Evolutionary conservation across 2,888 invertebrate species (phyloP).

Genomic region (Bugula neritina): DNA sequence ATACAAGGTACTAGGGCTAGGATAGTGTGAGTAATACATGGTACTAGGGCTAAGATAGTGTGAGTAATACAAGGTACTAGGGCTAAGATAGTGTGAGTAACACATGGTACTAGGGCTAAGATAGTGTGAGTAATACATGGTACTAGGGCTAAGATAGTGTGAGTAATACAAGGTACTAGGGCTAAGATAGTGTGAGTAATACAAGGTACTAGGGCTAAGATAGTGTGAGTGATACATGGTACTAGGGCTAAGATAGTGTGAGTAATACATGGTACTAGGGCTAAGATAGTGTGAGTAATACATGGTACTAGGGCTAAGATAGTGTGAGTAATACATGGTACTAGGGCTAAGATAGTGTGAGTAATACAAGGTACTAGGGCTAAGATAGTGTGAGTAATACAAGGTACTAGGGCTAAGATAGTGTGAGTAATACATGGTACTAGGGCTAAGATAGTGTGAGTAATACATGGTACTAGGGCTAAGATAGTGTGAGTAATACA

Average conservation of each 20-base stretch:
- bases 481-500: conserved; percentile 57
- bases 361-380: conserved; percentile 56
- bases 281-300: conserved; percentile 57
- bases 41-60: conserved; percentile 57
- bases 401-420: conserved; percentile 58
- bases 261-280: conserved; percentile 56
- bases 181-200: conserved; percentile 57
- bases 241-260: conserved; percentile 58
- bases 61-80: conserved; percentile 56
- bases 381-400: conserved; percentile 57
- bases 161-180: conserved; percentile 55
- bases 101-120: conserved; percentile 57
- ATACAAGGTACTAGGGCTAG: conserved; percentile 57
- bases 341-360: conserved; percentile 58
- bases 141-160: conserved; percentile 58
- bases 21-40: conserved; percentile 56
- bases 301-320: conserved; percentile 58
- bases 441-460: conserved; percentile 58
- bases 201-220: conserved; percentile 58
- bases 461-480: conserved; percentile 56
- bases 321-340: conserved; percentile 56
- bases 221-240: conserved; percentile 56
- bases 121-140: conserved; percentile 57
- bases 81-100: conserved; percentile 57
- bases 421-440: conserved; percentile 57